Evolutionary conservation across 53 echinoderm and acorn worm species (phyloP).

Genomic region (Paracentrotus lividus): DNA sequence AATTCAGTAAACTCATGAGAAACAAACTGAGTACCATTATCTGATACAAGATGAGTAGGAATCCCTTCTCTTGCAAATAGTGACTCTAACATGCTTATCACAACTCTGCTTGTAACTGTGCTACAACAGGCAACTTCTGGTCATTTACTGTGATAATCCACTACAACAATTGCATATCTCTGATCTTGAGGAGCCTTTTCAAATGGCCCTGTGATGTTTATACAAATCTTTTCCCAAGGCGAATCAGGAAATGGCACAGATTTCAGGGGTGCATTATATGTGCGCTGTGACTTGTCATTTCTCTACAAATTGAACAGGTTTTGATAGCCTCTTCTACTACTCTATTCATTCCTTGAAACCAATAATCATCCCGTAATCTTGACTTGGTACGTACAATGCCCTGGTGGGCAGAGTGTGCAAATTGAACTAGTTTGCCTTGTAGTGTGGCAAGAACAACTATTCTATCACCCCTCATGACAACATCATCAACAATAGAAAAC

Average conservation of each 20-base stretch:
- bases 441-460: not conserved
- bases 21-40: not conserved
- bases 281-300: not conserved
- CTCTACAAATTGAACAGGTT: conserved; percentile 20
- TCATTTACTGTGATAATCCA: not conserved
- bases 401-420: not conserved
- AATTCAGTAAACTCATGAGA: not conserved
- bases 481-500: not conserved
- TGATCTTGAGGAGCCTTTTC: not conserved
- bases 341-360: conserved; percentile 74
- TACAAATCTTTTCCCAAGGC: not conserved
- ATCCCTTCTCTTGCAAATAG: not conserved
- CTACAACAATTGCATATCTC: not conserved
- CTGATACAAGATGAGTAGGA: not conserved
- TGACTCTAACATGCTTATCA: not conserved
- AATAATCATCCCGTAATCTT: conserved; percentile 68
- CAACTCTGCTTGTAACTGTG: not conserved
- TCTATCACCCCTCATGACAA: not conserved
- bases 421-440: not conserved
- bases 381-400: not conserved
- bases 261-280: not conserved
- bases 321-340: conserved; percentile 67
- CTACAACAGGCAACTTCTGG: not conserved
- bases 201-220: not conserved
- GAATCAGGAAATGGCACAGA: not conserved